A percentile compares a stretch with the other conserved stretches of the same genome.
These are phyloP conservation scores for Haemorhous mexicanus DNA, from an alignment of 2,113 vertebrate species.

Conservation along the genomic window DNA sequence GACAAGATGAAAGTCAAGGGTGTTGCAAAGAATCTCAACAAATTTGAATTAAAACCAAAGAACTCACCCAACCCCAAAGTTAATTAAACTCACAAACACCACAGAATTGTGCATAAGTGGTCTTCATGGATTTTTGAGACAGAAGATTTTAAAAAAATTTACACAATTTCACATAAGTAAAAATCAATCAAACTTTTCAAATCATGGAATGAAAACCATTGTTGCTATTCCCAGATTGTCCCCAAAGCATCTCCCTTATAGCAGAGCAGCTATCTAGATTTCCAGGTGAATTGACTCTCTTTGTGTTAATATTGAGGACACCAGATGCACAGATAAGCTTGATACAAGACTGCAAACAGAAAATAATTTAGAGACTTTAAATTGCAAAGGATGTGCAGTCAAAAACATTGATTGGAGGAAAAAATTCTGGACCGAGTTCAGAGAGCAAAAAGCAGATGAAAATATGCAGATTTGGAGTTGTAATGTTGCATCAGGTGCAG, in stretches of 20 bases:
- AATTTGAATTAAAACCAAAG: not conserved
- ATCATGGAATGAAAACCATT: not conserved
- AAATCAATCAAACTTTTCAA: not conserved
- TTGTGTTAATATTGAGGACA: not conserved
- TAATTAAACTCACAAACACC: not conserved
- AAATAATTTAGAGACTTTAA: not conserved
- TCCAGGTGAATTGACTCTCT: not conserved
- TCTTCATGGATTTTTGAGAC: not conserved
- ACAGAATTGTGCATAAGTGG: not conserved
- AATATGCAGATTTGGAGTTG: not conserved
- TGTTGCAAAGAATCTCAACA: not conserved
- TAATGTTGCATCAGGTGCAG: not conserved
- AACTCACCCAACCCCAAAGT: fast-evolving
- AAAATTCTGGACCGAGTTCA: fast-evolving
- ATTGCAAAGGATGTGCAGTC: not conserved
- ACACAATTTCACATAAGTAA: not conserved
- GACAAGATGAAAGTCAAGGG: not conserved
- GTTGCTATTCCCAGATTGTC: not conserved
- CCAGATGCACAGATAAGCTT: not conserved
- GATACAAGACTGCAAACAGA: not conserved
- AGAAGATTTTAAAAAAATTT: not conserved
- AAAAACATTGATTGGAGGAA: not conserved
- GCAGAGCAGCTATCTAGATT: not conserved
- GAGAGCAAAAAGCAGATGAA: not conserved
- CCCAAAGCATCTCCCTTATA: not conserved